Percentiles rank a stretch among this genome's conserved stretches.
Conservation (phyloP, 2,888 invertebrate genomes). For the Calameuta filiformis region DNA sequence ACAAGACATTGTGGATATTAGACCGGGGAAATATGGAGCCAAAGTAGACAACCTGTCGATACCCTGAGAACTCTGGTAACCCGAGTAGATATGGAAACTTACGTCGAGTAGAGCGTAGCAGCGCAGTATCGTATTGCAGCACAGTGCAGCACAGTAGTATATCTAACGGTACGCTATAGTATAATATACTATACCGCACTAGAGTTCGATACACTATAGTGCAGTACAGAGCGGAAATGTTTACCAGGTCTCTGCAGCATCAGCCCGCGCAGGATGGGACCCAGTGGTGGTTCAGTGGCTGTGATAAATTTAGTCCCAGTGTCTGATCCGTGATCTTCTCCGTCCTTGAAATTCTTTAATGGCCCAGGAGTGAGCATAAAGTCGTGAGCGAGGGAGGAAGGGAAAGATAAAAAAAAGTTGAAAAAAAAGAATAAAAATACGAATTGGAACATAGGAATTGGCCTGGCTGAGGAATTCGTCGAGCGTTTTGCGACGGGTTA, state of each 20-base stretch:
- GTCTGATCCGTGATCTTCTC: not conserved
- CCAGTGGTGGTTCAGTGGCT: not conserved
- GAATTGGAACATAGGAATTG: not conserved
- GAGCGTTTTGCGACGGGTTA: constrained; percentile 47
- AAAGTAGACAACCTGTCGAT: constrained; percentile 60
- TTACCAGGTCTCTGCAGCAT: not conserved
- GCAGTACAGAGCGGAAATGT: not conserved
- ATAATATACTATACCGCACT: no score
- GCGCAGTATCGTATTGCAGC: not conserved
- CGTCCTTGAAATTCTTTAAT: not conserved
- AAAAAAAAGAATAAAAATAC: not conserved
- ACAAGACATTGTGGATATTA: constrained; percentile 61
- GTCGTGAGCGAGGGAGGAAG: constrained; percentile 19
- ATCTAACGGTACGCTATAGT: no score
- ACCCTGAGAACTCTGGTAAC: constrained; percentile 42
- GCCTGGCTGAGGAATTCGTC: constrained; percentile 35
- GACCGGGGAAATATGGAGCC: constrained; percentile 46
- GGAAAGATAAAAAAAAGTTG: not conserved
- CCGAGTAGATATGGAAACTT: constrained; percentile 38
- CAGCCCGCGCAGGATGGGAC: not conserved
- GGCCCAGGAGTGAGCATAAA: not conserved
- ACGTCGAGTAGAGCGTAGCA: not conserved
- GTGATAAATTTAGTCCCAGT: not conserved
- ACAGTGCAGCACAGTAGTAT: no score
- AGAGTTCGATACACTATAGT: no score